These are phyloP conservation scores for Siphamia tubifer DNA, from an alignment of 2,113 vertebrate genomes.

Conservation along the genomic window DNA sequence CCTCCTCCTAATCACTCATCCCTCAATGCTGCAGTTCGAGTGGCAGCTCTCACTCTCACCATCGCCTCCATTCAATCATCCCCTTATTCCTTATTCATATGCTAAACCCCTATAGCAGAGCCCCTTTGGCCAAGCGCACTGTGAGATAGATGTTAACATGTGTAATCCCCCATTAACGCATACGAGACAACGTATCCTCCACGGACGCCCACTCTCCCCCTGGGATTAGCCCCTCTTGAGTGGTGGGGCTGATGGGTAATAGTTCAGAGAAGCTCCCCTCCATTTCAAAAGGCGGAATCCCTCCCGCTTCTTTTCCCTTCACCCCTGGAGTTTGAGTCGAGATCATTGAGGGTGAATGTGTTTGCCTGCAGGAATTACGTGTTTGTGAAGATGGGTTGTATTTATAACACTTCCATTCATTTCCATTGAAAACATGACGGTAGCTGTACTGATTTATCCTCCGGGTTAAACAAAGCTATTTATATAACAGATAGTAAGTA, in stretches of 20 bases:
- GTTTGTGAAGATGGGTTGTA: constrained; percentile 21
- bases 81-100: constrained; percentile 79
- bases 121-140: constrained; percentile 72
- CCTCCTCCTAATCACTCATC: constrained; percentile 49
- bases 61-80: constrained; percentile 62
- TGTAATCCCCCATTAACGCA: constrained; percentile 81
- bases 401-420: constrained; percentile 35
- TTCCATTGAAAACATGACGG: constrained; percentile 3
- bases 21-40: constrained; percentile 35
- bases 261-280: constrained; percentile 63
- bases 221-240: constrained; percentile 69
- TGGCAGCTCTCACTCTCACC: constrained; percentile 70
- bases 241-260: constrained; percentile 67
- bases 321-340: constrained; percentile 16
- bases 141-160: constrained; percentile 78
- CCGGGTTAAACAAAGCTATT: not conserved
- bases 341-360: constrained; percentile 52
- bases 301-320: constrained; percentile 13
- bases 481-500: not conserved
- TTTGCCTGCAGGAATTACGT: constrained; percentile 46
- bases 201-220: constrained; percentile 66
- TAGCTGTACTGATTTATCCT: not conserved
- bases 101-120: constrained; percentile 69
- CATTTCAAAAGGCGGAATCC: constrained; percentile 39
- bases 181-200: constrained; percentile 61